phyloP scores from a whole-genome alignment of 2,888 invertebrate species.

The Harmothoe impar region DNA sequence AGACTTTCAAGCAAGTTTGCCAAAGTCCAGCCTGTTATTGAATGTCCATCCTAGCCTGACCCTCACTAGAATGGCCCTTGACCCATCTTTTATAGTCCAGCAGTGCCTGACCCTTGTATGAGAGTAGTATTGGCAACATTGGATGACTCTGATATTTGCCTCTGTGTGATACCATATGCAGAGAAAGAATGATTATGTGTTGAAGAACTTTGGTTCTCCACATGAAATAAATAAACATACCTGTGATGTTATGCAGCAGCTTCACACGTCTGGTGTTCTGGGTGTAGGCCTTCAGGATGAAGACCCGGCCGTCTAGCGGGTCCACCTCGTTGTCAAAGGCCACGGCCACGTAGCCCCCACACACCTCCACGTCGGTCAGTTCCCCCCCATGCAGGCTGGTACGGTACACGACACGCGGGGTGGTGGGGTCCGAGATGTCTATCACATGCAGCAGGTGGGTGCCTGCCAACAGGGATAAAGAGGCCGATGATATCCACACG shows the following conservation, averaged over 20 bases:
- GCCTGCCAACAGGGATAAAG: constrained; percentile 69
- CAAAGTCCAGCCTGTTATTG: too few relatives aligned
- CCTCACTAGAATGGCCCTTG: too few relatives aligned
- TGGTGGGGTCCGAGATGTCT: constrained; percentile 71
- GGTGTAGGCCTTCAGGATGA: constrained; percentile 15
- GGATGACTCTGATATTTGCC: too few relatives aligned
- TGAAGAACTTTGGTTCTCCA: too few relatives aligned
- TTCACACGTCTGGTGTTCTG: neutral
- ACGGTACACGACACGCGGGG: constrained; percentile 68
- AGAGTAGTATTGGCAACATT: too few relatives aligned
- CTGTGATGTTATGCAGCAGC: neutral
- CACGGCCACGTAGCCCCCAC: constrained; percentile 73
- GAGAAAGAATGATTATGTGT: too few relatives aligned
- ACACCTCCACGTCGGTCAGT: constrained; percentile 75
- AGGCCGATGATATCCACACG: too few relatives aligned
- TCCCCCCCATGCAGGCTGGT: constrained; percentile 68
- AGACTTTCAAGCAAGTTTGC: too few relatives aligned
- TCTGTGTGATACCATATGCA: too few relatives aligned
- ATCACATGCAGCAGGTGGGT: constrained; percentile 73
- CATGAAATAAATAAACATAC: constrained; percentile 8
- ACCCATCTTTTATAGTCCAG: too few relatives aligned
- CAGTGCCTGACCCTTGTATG: too few relatives aligned
- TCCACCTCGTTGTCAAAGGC: constrained; percentile 70
- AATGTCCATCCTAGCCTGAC: too few relatives aligned
- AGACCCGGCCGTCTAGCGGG: constrained; percentile 59